Percentiles rank a stretch among this genome's conserved stretches.
Conservation (phyloP, 2,888 invertebrate genomes). For the Tipula vernalis region DNA sequence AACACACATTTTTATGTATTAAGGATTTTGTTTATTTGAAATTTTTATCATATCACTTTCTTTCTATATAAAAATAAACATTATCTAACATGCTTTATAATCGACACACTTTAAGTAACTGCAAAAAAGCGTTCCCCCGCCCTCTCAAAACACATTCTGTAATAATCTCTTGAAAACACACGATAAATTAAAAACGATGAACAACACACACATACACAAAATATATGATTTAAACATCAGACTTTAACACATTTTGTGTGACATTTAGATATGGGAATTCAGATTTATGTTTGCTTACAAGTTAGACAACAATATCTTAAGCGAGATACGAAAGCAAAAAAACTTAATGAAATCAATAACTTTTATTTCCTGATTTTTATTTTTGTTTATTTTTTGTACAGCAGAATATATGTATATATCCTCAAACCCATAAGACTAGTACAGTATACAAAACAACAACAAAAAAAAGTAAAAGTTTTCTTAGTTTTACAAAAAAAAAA, state of each 20-base stretch:
- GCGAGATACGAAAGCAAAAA: not conserved
- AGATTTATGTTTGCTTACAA: not conserved
- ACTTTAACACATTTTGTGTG: not conserved
- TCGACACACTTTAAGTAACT: too few relatives aligned
- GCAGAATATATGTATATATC: not conserved
- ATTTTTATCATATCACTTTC: too few relatives aligned
- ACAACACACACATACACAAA: too few relatives aligned
- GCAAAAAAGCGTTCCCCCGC: too few relatives aligned
- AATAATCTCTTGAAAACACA: too few relatives aligned
- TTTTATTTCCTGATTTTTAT: not conserved
- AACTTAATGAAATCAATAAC: not conserved
- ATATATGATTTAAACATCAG: not conserved
- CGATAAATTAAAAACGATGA: too few relatives aligned
- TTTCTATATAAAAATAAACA: too few relatives aligned
- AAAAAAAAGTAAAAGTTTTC: not conserved
- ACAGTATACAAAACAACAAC: not conserved
- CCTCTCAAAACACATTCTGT: too few relatives aligned
- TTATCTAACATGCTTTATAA: too few relatives aligned
- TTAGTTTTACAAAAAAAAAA: not conserved
- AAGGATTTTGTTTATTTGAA: too few relatives aligned
- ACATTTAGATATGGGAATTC: not conserved
- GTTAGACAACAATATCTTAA: not conserved
- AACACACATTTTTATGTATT: too few relatives aligned
- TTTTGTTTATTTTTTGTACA: not conserved
- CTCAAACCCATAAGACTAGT: too few relatives aligned